Evolutionary conservation across 2,888 invertebrate species (phyloP).

Genomic region (Bugulina stolonifera): DNA sequence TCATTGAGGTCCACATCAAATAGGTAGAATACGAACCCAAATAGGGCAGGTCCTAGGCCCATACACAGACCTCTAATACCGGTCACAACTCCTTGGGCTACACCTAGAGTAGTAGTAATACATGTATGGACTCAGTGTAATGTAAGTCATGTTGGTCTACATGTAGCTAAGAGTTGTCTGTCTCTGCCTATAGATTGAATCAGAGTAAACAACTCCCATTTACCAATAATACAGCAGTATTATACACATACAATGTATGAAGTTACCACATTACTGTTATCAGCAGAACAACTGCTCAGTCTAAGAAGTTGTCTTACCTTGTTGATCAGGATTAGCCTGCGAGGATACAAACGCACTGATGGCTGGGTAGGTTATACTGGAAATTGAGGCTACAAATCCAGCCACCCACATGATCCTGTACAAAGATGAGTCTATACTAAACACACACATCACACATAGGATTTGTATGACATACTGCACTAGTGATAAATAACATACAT

Average conservation of each 20-base stretch:
- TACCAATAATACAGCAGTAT: too few species aligned
- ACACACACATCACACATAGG: too few species aligned
- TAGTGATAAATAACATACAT: too few species aligned
- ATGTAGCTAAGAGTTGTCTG: not conserved
- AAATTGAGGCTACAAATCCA: constrained; percentile 88
- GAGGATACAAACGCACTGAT: constrained; percentile 97
- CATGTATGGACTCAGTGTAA: too few species aligned
- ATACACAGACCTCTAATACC: constrained; percentile 97
- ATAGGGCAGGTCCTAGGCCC: constrained; percentile 96
- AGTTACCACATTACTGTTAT: too few species aligned
- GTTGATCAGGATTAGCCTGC: constrained; percentile 93
- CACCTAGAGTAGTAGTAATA: constrained; percentile 42
- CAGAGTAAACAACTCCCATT: too few species aligned
- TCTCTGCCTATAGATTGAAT: too few species aligned
- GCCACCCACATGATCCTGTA: constrained; percentile 98
- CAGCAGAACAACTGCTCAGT: too few species aligned
- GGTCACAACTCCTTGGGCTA: constrained; percentile 88
- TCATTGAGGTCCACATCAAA: constrained; percentile 96
- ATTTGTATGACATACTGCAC: too few species aligned
- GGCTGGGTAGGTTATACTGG: constrained; percentile 95
- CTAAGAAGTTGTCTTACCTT: constrained; percentile 63
- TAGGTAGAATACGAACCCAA: constrained; percentile 94
- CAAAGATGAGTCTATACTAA: too few species aligned
- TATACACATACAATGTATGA: too few species aligned
- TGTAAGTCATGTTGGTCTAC: too few species aligned